phyloP scores from a whole-genome alignment of 2,888 invertebrate species.

The Drosophila nr. perissopoda region DNA sequence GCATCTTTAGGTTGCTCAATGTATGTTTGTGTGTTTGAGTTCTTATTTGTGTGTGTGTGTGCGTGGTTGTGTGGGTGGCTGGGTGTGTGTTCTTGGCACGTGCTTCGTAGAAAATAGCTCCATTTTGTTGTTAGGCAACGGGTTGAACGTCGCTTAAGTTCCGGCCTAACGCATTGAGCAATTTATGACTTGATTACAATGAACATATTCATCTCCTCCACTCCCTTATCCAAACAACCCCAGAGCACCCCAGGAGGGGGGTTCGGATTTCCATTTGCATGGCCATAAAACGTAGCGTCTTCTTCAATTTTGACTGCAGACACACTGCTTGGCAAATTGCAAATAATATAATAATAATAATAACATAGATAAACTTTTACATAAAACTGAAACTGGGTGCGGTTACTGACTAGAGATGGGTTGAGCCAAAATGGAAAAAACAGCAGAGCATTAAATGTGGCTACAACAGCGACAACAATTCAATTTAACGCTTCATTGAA shows the following conservation, averaged over 20 bases:
- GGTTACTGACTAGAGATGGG: constrained; percentile 12
- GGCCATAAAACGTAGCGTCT: constrained; percentile 46
- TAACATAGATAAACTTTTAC: constrained; percentile 20
- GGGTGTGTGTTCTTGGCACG: constrained; percentile 46
- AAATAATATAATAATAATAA: constrained; percentile 69
- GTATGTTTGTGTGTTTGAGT: constrained; percentile 26
- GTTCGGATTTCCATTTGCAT: constrained; percentile 50
- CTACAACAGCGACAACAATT: constrained; percentile 70
- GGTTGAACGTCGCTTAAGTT: constrained; percentile 58
- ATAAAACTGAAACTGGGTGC: constrained; percentile 24
- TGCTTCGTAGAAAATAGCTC: constrained; percentile 56
- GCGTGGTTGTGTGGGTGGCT: background rate
- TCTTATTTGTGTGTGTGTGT: background rate
- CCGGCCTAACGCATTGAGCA: constrained; percentile 63
- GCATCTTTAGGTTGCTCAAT: constrained; percentile 42
- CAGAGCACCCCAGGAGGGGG: background rate
- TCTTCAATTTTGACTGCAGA: constrained; percentile 32
- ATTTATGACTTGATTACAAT: constrained; percentile 79
- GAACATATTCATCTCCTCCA: constrained; percentile 19
- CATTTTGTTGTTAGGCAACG: constrained; percentile 56
- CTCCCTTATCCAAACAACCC: background rate
- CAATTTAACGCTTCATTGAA: constrained; percentile 75
- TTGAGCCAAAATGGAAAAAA: background rate
- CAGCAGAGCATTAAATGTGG: constrained; percentile 53
- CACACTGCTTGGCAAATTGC: constrained; percentile 68